Conservation (phyloP, 2,797 vertebrate genomes). For the Gastrophryne carolinensis region DNA sequence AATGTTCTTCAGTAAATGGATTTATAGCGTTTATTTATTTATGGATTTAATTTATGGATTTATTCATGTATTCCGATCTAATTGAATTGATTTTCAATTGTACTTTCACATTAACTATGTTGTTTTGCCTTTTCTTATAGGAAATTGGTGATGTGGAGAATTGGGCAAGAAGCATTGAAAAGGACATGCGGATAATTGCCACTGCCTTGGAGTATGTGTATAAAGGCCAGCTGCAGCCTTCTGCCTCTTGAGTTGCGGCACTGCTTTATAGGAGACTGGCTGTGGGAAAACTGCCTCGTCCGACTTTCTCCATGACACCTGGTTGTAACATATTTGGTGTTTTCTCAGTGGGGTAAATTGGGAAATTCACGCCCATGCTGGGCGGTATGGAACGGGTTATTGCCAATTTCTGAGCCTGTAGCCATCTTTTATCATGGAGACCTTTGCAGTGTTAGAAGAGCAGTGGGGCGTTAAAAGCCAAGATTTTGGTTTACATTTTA, state of each 20-base stretch:
- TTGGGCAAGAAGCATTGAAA: constrained; percentile 94
- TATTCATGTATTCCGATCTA: no score
- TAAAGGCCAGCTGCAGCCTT: constrained; percentile 85
- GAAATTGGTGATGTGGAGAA: constrained; percentile 97
- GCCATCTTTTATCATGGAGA: background rate
- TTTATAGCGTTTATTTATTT: no score
- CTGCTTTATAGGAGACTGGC: background rate
- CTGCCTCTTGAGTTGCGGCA: constrained; percentile 68
- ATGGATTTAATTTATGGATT: no score
- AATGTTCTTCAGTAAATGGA: no score
- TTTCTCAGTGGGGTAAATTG: background rate
- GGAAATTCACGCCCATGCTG: background rate
- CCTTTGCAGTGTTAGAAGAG: no score
- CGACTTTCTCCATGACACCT: background rate
- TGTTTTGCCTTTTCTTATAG: constrained; percentile 61
- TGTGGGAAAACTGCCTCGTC: background rate
- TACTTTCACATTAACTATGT: no score
- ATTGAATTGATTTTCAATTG: no score
- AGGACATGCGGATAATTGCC: constrained; percentile 94
- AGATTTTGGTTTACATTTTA: no score
- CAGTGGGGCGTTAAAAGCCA: no score
- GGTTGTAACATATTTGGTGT: background rate
- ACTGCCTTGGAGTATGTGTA: constrained; percentile 91
- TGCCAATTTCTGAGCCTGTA: background rate
- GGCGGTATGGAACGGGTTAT: background rate